A percentile compares a stretch with the other conserved stretches of the same genome.
These are phyloP conservation scores for Aphaenogaster ashmeadi DNA, from an alignment of 1,140 invertebrate genomes.

Conservation along the genomic window DNA sequence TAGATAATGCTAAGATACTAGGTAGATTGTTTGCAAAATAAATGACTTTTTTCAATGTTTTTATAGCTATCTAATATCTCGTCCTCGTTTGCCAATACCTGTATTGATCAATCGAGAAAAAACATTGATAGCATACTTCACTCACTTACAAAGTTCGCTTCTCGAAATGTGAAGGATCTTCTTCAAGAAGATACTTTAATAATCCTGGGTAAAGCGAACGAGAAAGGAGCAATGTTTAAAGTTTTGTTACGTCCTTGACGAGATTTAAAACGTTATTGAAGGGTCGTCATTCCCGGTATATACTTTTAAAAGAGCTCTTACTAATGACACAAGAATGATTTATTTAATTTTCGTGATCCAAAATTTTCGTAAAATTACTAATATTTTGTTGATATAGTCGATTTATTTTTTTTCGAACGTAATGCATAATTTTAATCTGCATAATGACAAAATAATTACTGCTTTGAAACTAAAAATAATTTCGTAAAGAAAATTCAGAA, in stretches of 20 bases:
- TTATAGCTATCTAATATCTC: background rate
- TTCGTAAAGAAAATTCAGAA: background rate
- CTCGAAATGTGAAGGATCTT: conserved; percentile 24
- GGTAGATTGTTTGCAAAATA: background rate
- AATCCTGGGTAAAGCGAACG: conserved; percentile 25
- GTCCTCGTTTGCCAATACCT: background rate
- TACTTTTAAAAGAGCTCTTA: conserved; percentile 56
- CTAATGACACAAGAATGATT: conserved; percentile 50
- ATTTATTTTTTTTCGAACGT: background rate
- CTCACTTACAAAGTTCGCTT: conserved; percentile 59
- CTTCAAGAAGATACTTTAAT: conserved; percentile 54
- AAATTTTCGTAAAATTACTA: background rate
- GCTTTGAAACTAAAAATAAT: background rate
- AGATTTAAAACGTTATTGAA: conserved; percentile 63
- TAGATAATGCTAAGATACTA: background rate
- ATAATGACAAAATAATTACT: background rate
- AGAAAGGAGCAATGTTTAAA: conserved; percentile 37
- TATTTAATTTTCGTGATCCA: conserved; percentile 22
- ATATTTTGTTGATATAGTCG: background rate
- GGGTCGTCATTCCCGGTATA: conserved; percentile 12
- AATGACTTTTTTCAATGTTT: background rate
- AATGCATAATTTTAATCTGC: background rate
- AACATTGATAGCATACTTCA: conserved; percentile 55
- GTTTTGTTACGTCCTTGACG: conserved; percentile 55
- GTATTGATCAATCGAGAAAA: conserved; percentile 44